Evolutionary conservation across 2,113 vertebrate genomes (phyloP).

Genomic region (Hippocampus zosterae): DNA sequence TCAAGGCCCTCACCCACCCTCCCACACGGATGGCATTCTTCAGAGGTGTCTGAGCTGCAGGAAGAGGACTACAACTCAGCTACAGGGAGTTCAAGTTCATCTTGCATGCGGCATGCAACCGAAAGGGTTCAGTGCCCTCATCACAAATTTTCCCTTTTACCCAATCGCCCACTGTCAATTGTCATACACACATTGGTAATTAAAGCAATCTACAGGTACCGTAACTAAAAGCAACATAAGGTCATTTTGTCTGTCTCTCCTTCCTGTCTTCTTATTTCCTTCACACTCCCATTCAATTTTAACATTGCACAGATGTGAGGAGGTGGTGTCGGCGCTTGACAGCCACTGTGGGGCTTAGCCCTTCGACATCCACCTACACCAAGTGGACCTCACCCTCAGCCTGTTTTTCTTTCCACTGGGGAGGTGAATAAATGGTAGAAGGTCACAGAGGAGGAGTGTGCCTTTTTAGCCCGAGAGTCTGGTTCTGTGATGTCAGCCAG

Average conservation of each 20-base stretch:
- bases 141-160: not conserved
- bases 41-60: constrained; percentile 48
- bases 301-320: constrained; percentile 46
- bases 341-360: constrained; percentile 19
- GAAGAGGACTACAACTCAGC: constrained; percentile 21
- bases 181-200: not conserved
- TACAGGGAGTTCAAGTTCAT: constrained; percentile 35
- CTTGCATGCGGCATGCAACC: not conserved
- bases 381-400: constrained; percentile 47
- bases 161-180: constrained; percentile 1
- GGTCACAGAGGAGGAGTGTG: constrained; percentile 34
- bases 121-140: not conserved
- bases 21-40: constrained; percentile 52
- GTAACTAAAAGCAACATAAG: not conserved
- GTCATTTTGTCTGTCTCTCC: constrained; percentile 10
- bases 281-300: constrained; percentile 13
- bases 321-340: constrained; percentile 26
- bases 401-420: constrained; percentile 63
- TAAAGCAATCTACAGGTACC: not conserved
- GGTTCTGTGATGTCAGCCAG: constrained; percentile 38
- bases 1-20: constrained; percentile 27
- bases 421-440: constrained; percentile 51
- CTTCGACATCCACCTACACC: constrained; percentile 48
- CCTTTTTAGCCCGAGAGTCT: constrained; percentile 36
- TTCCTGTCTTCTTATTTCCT: constrained; percentile 14